Base-by-base conservation (phyloP, 2,113 vertebrate genomes). In the Motacilla tschutschensis region DNA sequence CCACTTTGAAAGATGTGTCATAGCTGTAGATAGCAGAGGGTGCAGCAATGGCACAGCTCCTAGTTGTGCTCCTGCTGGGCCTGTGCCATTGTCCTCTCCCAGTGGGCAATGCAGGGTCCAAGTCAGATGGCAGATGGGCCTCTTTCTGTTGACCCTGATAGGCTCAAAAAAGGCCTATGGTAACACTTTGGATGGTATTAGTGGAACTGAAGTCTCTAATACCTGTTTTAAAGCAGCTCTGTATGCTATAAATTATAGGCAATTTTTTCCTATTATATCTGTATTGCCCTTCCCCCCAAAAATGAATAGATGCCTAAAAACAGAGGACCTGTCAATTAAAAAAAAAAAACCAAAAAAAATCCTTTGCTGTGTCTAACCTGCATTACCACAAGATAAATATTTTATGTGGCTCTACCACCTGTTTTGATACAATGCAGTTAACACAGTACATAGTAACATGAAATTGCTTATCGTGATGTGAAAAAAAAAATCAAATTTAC, bases 151-250 rank as follows among this genome's bases (percentile, higher is more conserved):
- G 85, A 72, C 29, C 41, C 33, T 41, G 12, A 41, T 13, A 74
- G 66, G 63, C 75, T 92, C 12, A 1, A 65, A 76, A 69, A 81
- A 90, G 67, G 71, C 81, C 83, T 66, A 17, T 79, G 26, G 51
- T 63, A 86, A 89, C 84, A 94, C 72, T 57, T 77, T 57, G 58
- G 33, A 62, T 87, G 60, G 69, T 92, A 89, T 91, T 91, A 87
- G 51, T 53, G 19, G 28, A 71, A 54, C 24, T 81, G 66, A 70
- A 85, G 17, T 64, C 48, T 70, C 40, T 84, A 67, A 89, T 92
- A 74, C 53, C 65, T 86, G 26, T 73, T 89, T 48, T 60, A 86
- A n/a, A 81, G 77, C 65, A 92, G 40, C 17, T 83, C 18, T 71
- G 5, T 85, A 47, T 73, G 62, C 44, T 85, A n/a, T 65, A 83